Evolutionary conservation across 2,113 vertebrate genomes (phyloP), one percentile per base, ranked within the genome.

Genomic region (Brachirus orientalis): DNA sequence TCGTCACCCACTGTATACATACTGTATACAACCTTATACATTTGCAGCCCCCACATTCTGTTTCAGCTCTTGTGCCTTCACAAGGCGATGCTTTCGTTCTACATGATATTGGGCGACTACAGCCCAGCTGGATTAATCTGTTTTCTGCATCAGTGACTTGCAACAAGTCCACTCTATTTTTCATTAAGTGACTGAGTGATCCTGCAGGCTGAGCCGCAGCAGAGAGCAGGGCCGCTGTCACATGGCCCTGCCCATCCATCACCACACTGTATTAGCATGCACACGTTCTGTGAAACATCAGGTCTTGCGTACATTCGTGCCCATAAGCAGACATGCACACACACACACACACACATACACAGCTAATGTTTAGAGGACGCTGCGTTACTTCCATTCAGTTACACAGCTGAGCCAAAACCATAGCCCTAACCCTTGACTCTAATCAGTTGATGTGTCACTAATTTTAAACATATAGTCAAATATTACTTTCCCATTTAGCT

Each of bases 161-260:
- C 87, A 87, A 94, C 90, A 90, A 90, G 91, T 91, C 87, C 83
- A 86, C 90, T 89, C 84, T 88, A 81, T 89, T 88, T 92, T 91
- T 92, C 88, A 93, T 92, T 88, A 90, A 88, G 85, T 74, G 87
- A 87, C 78, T 62, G 79, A 80, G 61, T 58, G 78, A 86, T 89
- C 83, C 80, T 79, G 74, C 56, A 81, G 80, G 77, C 77, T 63
- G 86, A 87, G 85, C 58, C 56, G 45, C 72, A 78, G 72, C 79
- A 58, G 55, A 70, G 80, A 78, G 80, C 73, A 61, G 63, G 72
- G 74, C 79, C 75, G 72, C 86, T 83, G 81, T 84, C 89, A 83
- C 77, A 83, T 43, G 48, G 33, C 79, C 56, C 65, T 36, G 60
- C 62, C 65, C 54, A 56, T 54, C 78, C 78, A 72, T 75, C 75